Evolutionary conservation across 2,888 invertebrate genomes (phyloP).

Genomic region (Scotopteryx bipunctaria): DNA sequence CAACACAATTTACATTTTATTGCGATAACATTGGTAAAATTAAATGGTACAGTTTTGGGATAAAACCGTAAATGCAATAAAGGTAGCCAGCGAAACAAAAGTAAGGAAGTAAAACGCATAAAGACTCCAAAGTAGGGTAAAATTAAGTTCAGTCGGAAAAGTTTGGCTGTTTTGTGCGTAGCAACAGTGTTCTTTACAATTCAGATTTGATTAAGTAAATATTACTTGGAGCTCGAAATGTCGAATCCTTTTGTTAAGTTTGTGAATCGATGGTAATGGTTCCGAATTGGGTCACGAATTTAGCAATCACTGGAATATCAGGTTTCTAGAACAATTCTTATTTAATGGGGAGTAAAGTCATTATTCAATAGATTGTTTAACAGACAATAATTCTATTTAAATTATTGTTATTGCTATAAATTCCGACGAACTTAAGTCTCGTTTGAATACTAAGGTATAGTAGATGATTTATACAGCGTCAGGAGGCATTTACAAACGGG

Average conservation of each 20-base stretch:
- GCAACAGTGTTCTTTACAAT: slow-evolving; percentile 10
- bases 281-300: slow-evolving; percentile 3
- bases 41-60: too few relatives aligned
- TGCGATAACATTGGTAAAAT: too few relatives aligned
- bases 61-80: neutral
- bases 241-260: slow-evolving; percentile 12
- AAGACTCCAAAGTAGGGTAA: slow-evolving; percentile 1
- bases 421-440: too few relatives aligned
- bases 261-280: slow-evolving; percentile 9
- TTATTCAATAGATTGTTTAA: neutral
- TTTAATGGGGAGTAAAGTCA: neutral
- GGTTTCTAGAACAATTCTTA: neutral
- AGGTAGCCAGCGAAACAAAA: neutral
- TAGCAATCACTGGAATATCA: slow-evolving; percentile 5
- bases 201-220: slow-evolving; percentile 14
- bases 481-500: too few relatives aligned
- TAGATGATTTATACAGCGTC: too few relatives aligned
- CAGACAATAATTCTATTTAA: neutral
- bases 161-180: slow-evolving; percentile 8
- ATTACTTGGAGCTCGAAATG: slow-evolving; percentile 5
- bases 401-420: too few relatives aligned
- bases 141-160: slow-evolving; percentile 2
- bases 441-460: too few relatives aligned
- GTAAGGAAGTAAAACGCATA: neutral
- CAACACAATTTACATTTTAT: too few relatives aligned